phyloP scores from a whole-genome alignment of 1,140 invertebrate species.

The Pectinophora gossypiella region DNA sequence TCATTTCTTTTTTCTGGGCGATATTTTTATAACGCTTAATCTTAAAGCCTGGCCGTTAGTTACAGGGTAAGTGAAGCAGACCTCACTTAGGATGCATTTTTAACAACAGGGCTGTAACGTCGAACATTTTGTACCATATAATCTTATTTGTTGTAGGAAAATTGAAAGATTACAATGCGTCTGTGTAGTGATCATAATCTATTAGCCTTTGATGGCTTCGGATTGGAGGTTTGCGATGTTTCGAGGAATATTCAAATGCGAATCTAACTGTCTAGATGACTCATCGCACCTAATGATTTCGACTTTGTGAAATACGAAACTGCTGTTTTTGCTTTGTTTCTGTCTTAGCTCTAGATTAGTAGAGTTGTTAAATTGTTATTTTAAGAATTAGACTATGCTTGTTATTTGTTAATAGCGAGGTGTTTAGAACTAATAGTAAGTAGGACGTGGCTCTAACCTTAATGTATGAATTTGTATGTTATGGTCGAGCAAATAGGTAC shows the following conservation, averaged over 20 bases:
- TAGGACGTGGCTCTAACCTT: too few species aligned
- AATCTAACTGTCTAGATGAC: conserved; percentile 13
- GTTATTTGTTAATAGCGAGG: too few species aligned
- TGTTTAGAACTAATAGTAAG: too few species aligned
- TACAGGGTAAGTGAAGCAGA: conserved; percentile 23
- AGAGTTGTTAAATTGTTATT: too few species aligned
- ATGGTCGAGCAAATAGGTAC: too few species aligned
- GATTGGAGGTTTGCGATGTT: conserved; percentile 19
- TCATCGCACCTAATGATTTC: conserved; percentile 17
- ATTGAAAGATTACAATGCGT: conserved; percentile 41
- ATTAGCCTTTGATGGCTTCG: conserved; percentile 21
- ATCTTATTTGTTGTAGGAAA: conserved; percentile 35
- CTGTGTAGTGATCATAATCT: conserved; percentile 21
- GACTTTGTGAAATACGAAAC: not conserved
- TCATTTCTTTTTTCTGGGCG: conserved; percentile 19
- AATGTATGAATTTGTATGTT: too few species aligned
- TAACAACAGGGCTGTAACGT: conserved; percentile 32
- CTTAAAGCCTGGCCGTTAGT: conserved; percentile 25
- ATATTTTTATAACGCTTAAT: conserved; percentile 35
- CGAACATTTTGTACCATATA: conserved; percentile 22
- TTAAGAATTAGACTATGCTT: too few species aligned
- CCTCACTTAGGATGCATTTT: conserved; percentile 33
- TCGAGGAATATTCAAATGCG: conserved; percentile 23
- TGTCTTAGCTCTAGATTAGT: not conserved
- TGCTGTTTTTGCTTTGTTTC: not conserved